Conservation (phyloP, 53 echinoderm and acorn worm species). For the Zoroaster sp. region DNA sequence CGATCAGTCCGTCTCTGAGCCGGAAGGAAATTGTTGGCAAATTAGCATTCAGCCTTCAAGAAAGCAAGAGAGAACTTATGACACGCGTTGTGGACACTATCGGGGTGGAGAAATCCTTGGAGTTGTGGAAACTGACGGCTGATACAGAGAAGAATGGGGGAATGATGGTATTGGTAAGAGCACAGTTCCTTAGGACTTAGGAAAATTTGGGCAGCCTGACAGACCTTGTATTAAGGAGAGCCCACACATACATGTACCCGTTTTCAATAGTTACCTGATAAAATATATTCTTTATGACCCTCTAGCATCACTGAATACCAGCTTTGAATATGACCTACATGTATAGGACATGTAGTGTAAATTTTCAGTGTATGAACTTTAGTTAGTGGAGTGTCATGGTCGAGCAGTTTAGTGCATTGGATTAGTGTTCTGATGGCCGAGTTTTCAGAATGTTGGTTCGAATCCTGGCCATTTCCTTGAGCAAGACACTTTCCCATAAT, state of each 20-base stretch:
- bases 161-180: constrained; percentile 84
- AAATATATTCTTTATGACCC: too few relatives aligned
- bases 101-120: constrained; percentile 74
- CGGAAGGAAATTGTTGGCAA: constrained; percentile 70
- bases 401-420: too few relatives aligned
- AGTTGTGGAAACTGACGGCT: constrained; percentile 70
- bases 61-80: constrained; percentile 82
- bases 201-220: not conserved
- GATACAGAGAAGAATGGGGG: constrained; percentile 84
- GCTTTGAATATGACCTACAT: too few relatives aligned
- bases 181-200: not conserved
- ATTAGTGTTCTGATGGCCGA: too few relatives aligned
- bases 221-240: not conserved
- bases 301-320: too few relatives aligned
- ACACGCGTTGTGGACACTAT: constrained; percentile 73
- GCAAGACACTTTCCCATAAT: too few relatives aligned
- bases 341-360: too few relatives aligned
- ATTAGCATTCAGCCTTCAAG: constrained; percentile 82
- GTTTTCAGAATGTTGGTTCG: too few relatives aligned
- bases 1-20: constrained; percentile 38
- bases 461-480: not conserved
- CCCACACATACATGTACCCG: too few relatives aligned
- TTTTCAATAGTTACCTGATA: too few relatives aligned
- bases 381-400: too few relatives aligned
- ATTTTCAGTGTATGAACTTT: too few relatives aligned